Evolutionary conservation across 2,888 invertebrate genomes (phyloP).

Genomic region (Horisme vitalbata): DNA sequence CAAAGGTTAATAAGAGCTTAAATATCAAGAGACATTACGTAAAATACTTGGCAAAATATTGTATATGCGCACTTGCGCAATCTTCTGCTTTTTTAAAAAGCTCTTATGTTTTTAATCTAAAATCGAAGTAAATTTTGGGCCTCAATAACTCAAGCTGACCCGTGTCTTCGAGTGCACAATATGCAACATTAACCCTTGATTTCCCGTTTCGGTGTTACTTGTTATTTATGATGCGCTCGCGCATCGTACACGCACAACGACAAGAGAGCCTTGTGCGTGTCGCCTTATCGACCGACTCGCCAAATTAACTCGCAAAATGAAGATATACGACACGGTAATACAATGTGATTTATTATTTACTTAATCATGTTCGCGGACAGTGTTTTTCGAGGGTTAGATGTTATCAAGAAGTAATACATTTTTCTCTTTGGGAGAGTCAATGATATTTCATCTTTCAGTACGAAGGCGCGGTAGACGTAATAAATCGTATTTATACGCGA

Average conservation of each 20-base stretch:
- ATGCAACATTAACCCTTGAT: slow-evolving; percentile 28
- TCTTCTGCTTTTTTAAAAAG: slow-evolving; percentile 1
- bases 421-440: slow-evolving; percentile 1
- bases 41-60: slow-evolving; percentile 23
- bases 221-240: slow-evolving; percentile 63
- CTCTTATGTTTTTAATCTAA: slow-evolving; percentile 1
- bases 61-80: too few species aligned
- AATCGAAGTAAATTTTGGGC: slow-evolving; percentile 7
- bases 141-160: slow-evolving; percentile 17
- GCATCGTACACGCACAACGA: slow-evolving; percentile 58
- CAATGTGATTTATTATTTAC: slow-evolving; percentile 46
- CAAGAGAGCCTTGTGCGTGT: slow-evolving; percentile 60
- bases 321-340: slow-evolving; percentile 59
- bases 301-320: slow-evolving; percentile 72
- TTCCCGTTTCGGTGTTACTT: slow-evolving; percentile 29
- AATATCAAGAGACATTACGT: slow-evolving; percentile 13
- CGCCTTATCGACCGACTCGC: slow-evolving; percentile 61
- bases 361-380: slow-evolving; percentile 28
- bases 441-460: slow-evolving; percentile 3
- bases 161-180: slow-evolving; percentile 29
- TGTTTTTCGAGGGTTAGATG: slow-evolving; percentile 25
- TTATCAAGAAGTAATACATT: slow-evolving; percentile 23
- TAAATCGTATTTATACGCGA: slow-evolving; percentile 28
- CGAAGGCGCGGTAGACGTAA: slow-evolving; percentile 7
- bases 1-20: slow-evolving; percentile 18